These are phyloP conservation scores for Apis florea DNA, from an alignment of 1,140 invertebrate species.

Conservation along the genomic window DNA sequence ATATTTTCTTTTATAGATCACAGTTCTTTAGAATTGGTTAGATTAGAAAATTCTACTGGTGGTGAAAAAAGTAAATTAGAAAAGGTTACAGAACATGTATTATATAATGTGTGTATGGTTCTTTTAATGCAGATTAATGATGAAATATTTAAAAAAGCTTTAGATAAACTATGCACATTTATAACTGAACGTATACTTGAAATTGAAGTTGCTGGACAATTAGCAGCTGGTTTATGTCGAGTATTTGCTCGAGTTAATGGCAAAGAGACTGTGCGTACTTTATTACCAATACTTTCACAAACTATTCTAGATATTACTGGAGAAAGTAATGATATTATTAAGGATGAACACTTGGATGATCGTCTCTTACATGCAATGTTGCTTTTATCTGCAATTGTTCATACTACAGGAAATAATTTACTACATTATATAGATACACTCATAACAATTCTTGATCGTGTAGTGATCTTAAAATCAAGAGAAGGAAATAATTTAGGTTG, in stretches of 20 bases:
- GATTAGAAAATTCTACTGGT: constrained; percentile 82
- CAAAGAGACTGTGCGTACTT: constrained; percentile 84
- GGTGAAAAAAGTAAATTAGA: constrained; percentile 81
- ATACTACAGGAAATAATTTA: constrained; percentile 83
- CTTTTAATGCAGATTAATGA: constrained; percentile 81
- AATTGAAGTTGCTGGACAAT: constrained; percentile 89
- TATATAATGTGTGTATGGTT: constrained; percentile 81
- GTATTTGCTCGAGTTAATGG: constrained; percentile 86
- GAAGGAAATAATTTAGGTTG: constrained; percentile 83
- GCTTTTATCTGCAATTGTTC: constrained; percentile 86
- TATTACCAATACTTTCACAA: constrained; percentile 87
- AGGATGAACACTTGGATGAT: constrained; percentile 89
- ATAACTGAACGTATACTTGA: constrained; percentile 88
- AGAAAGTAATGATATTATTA: constrained; percentile 81
- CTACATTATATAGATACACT: constrained; percentile 84
- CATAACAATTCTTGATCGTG: constrained; percentile 83
- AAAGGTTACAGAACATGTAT: constrained; percentile 80
- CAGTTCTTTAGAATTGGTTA: constrained; percentile 84
- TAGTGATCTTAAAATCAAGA: constrained; percentile 83
- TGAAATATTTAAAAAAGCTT: constrained; percentile 83
- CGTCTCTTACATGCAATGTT: constrained; percentile 90
- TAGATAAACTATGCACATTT: constrained; percentile 88
- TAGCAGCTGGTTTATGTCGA: constrained; percentile 84
- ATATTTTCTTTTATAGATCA: constrained; percentile 88
- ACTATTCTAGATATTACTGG: constrained; percentile 81